A percentile compares a stretch with the other conserved stretches of the same genome.
Conservation (phyloP, 2,113 vertebrate genomes). For the Montifringilla adamsi region DNA sequence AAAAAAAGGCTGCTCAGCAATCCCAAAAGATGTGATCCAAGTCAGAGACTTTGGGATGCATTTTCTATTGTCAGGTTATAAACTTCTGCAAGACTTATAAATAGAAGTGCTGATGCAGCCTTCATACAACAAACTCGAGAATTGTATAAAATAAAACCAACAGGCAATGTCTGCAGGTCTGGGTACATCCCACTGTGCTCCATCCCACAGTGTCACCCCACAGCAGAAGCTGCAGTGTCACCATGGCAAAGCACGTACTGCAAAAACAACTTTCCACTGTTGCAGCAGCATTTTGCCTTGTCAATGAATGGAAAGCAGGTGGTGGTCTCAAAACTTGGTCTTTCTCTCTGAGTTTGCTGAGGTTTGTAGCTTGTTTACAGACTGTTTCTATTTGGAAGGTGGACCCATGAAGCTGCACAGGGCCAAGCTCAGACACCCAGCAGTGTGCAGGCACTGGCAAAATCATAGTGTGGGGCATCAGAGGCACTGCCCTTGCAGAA, state of each 20-base stretch:
- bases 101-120: not conserved
- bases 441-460: not conserved
- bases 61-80: conserved; percentile 28
- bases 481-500: not conserved
- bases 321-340: not conserved
- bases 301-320: not conserved
- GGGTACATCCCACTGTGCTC: not conserved
- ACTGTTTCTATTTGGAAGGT: not conserved
- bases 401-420: not conserved
- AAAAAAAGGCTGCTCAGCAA: conserved; percentile 6
- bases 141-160: not conserved
- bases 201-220: not conserved
- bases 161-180: not conserved
- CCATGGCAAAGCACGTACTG: not conserved
- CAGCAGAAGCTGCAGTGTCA: not conserved
- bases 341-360: not conserved
- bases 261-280: not conserved
- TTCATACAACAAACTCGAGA: not conserved
- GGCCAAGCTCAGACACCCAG: not conserved
- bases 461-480: not conserved
- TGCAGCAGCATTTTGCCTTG: not conserved
- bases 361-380: not conserved
- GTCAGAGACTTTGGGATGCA: not conserved
- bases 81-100: not conserved
- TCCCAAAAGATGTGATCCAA: not conserved